Base-by-base conservation (phyloP, 2,113 vertebrate species). In the Halcyon senegalensis region DNA sequence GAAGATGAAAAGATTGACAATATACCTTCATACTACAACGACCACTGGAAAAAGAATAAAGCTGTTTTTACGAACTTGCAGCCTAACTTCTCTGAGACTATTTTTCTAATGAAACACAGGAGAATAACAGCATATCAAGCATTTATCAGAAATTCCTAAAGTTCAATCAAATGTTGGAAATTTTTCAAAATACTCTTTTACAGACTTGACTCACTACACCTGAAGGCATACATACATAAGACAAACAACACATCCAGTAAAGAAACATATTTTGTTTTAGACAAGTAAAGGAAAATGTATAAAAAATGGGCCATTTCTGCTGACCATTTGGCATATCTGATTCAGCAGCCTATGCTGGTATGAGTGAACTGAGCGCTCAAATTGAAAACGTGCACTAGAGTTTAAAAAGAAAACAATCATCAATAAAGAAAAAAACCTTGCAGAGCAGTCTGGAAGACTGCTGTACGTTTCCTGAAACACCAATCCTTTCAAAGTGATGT, bases 301-400 rank as follows among this genome's bases (percentile, higher is more conserved):
- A 13, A 74, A 46, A 87, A 91, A 35, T 17, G 19, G 3, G 13
- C 33, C 50, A 33, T 46, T 93, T 70, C 55, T 79, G 56, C 19
- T 35, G 30, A 78, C 33, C 5, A 44, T 44, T 60, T 68, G 9
- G 27, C 48, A 4, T 35, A 60, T 23, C 8, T 39, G 25, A n/a
- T 90, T 72, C 74, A 76, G 35, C 8, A 76, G 33, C 8, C 44
- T 31, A 23, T 30, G 17, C 2, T 63, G n/a, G 19, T 31, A 58
- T 30, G 0, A 0, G 31, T 90, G 43, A 90, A 76, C 11, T 48
- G 17, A 72, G 35, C 0, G 1, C 16, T 44, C 4, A 82, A 76
- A 10, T 39, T 64, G 50, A 76, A 88, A 79, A 55, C 7, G 51
- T 5, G 13, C 7, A 46, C 35, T 24, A 70, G 27, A 58, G 28